Evolutionary conservation across 1,140 invertebrate genomes (phyloP), one percentile per base, ranked within the genome.

Genomic region (Chelonus insularis): DNA sequence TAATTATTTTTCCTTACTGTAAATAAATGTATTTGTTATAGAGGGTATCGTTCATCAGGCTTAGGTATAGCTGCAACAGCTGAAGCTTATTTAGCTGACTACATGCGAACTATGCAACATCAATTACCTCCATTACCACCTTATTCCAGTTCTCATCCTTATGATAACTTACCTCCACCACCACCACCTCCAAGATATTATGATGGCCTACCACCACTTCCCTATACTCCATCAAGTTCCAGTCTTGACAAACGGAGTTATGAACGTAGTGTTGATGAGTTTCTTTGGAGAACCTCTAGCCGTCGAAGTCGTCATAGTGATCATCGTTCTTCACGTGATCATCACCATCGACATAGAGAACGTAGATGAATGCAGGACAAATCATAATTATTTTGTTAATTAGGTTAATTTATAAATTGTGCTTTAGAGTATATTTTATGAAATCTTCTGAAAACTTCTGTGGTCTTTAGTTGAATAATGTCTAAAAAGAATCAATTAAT

Each of bases 201-300:
- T 70, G 91, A 94, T 72, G 89, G 89, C 43, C 76, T 88, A 23
- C 87, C 88, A 16, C 70, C 88, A 16, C 70, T 88, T 62, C n/a
- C n/a, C n/a, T 86, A 86, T 62, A 83, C 80, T 20, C 68, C 75
- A 3, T 76, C 82, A 36, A 80, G 84, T 45, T 82, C 84, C 51
- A 82, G 85, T 16, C 79, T 89, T 54, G 90, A 92, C 66, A 90
- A 91, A 68, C 84, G 90, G 23, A 90, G 88, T 23, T 95, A 95
- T 78, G 92, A 96, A 73, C 86, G 94, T 45, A 93, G 92, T 59
- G 94, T 96, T 23, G 92, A 94, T 76, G 92, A 95, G 73, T 95
- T 95, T 75, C 81, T 95, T 43, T 91, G 93, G 86, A 87, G 94
- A 71, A 95, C 92, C 4, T 67, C 79, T 0, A 76, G 73, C 65